Evolutionary conservation across 1,140 invertebrate genomes (phyloP).

Genomic region (Psix sp.): DNA sequence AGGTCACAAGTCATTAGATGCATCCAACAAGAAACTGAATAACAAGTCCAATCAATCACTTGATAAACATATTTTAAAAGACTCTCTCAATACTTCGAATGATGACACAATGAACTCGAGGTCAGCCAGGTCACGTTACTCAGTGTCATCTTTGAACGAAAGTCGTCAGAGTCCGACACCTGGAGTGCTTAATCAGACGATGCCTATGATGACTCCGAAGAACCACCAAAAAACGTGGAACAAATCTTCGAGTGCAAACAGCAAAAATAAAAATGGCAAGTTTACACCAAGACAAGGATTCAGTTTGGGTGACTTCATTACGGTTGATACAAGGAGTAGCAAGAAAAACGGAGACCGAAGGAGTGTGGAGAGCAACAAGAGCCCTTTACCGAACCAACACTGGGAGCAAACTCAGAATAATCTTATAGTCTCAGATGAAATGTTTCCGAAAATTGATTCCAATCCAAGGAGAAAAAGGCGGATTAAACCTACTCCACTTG

Average conservation of each 20-base stretch:
- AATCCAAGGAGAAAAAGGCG: conserved; percentile 57
- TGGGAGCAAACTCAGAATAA: conserved; percentile 12
- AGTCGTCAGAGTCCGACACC: background rate
- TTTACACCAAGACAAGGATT: conserved; percentile 32
- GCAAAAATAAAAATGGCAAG: conserved; percentile 55
- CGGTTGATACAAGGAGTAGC: conserved; percentile 22
- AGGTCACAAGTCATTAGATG: background rate
- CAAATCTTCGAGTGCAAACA: conserved; percentile 40
- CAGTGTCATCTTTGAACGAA: conserved; percentile 51
- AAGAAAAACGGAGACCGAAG: conserved; percentile 55
- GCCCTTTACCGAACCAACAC: conserved; percentile 8
- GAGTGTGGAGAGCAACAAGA: conserved; percentile 25
- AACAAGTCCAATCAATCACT: background rate
- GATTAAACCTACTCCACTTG: conserved; percentile 68
- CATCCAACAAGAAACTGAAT: background rate
- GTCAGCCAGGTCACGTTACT: conserved; percentile 16
- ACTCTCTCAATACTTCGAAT: conserved; percentile 1
- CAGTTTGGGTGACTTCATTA: conserved; percentile 65
- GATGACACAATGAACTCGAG: conserved; percentile 12
- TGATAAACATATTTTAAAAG: background rate
- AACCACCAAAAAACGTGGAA: conserved; percentile 39
- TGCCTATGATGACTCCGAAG: conserved; percentile 36
- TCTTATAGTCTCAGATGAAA: conserved; percentile 36
- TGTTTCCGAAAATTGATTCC: conserved; percentile 48
- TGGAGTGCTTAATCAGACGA: conserved; percentile 24